Conservation (phyloP, 2,888 invertebrate species). For the Orthonevra nobilis region DNA sequence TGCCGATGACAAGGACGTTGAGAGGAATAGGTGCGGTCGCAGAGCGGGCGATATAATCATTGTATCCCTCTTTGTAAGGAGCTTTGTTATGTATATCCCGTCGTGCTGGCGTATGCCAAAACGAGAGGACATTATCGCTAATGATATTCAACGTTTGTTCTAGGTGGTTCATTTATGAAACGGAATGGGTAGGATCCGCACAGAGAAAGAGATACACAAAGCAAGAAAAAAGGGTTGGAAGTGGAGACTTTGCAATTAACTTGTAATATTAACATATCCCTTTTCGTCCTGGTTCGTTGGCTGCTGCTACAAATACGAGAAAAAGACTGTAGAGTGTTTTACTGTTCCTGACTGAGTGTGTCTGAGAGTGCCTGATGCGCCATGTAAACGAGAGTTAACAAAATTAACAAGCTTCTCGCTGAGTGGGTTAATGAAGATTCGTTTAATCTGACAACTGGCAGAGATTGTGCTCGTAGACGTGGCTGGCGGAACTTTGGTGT, state of each 20-base stretch:
- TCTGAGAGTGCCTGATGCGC: conserved; percentile 44
- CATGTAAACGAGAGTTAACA: conserved; percentile 66
- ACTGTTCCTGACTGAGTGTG: conserved; percentile 20
- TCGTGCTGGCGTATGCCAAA: conserved; percentile 31
- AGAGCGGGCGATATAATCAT: conserved; percentile 41
- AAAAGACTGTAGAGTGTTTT: background rate
- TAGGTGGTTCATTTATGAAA: background rate
- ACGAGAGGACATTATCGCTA: conserved; percentile 62
- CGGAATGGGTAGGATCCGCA: conserved; percentile 51
- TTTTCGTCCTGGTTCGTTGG: conserved; percentile 38
- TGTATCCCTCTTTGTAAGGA: conserved; percentile 56
- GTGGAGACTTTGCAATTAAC: conserved; percentile 67
- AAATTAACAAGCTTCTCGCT: conserved; percentile 67
- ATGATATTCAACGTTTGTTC: conserved; percentile 50
- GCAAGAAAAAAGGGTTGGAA: conserved; percentile 45
- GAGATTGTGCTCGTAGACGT: conserved; percentile 11
- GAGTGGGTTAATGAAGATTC: conserved; percentile 71
- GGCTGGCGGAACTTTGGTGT: background rate
- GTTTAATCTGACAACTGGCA: conserved; percentile 61
- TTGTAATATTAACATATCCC: conserved; percentile 68
- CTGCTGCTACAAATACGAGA: conserved; percentile 1
- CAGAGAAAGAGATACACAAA: background rate
- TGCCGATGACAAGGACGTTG: background rate
- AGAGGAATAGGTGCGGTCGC: background rate
- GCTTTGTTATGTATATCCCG: conserved; percentile 51